These are phyloP conservation scores for Cremastobaeus sp. DNA, from an alignment of 2,888 invertebrate species.

Conservation along the genomic window DNA sequence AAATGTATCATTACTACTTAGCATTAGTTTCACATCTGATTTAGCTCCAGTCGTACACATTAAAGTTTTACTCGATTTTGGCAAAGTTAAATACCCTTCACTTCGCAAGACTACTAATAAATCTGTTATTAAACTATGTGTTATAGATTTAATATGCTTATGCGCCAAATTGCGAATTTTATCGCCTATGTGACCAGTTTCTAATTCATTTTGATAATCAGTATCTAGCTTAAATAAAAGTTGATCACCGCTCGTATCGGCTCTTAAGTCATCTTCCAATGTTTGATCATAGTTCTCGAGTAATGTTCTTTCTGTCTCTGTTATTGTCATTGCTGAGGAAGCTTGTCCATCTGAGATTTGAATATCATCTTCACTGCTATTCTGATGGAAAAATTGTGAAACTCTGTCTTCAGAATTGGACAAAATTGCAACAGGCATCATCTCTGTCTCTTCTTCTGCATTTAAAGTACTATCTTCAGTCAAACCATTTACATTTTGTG, in stretches of 20 bases:
- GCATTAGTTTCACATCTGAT: neutral
- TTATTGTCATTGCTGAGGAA: no score
- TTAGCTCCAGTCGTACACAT: conserved; percentile 1
- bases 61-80: conserved; percentile 25
- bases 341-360: no score
- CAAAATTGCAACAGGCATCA: no score
- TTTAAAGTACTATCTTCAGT: no score
- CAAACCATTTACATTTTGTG: no score
- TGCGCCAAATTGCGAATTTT: conserved; percentile 22
- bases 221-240: neutral
- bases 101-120: conserved; percentile 16
- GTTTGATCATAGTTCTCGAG: no score
- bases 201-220: conserved; percentile 12
- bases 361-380: no score
- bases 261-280: neutral
- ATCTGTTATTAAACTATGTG: conserved; percentile 1
- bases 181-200: conserved; percentile 13
- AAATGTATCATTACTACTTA: conserved; percentile 10
- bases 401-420: no score
- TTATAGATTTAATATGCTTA: conserved; percentile 9
- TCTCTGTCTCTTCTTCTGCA: no score
- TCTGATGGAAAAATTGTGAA: no score
- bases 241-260: neutral
- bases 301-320: no score
- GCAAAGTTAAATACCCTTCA: conserved; percentile 19